Conservation (phyloP, 2,888 invertebrate species). For the Melanophora roralis region DNA sequence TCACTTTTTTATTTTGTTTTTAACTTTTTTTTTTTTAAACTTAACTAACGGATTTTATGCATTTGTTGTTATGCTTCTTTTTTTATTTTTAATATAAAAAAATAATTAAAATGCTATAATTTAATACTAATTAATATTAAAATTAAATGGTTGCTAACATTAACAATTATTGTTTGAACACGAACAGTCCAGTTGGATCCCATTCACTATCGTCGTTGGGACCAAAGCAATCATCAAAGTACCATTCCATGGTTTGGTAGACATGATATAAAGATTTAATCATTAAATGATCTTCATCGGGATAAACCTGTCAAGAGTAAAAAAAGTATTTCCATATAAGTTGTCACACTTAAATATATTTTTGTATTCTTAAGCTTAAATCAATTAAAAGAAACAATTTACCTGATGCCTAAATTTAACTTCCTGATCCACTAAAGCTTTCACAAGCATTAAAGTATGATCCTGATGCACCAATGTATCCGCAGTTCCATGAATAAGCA, state of each 20-base stretch:
- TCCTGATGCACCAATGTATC: slow-evolving; percentile 91
- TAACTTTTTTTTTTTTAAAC: slow-evolving; percentile 20
- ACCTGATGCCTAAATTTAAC: slow-evolving; percentile 92
- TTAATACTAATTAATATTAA: slow-evolving; percentile 59
- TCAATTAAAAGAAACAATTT: slow-evolving; percentile 56
- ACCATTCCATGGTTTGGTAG: slow-evolving; percentile 90
- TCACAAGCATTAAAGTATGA: slow-evolving; percentile 89
- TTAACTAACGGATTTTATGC: slow-evolving; percentile 38
- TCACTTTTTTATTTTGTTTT: slow-evolving; percentile 50
- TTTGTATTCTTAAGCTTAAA: too few species aligned
- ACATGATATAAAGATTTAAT: slow-evolving; percentile 86
- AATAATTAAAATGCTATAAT: slow-evolving; percentile 61
- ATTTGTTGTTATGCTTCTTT: slow-evolving; percentile 17
- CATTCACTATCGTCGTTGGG: slow-evolving; percentile 84
- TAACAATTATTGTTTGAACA: slow-evolving; percentile 76
- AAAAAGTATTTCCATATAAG: not conserved
- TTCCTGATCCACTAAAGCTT: slow-evolving; percentile 87
- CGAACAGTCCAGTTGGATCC: slow-evolving; percentile 80
- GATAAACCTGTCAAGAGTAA: slow-evolving; percentile 83
- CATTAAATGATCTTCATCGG: slow-evolving; percentile 89
- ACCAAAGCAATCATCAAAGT: slow-evolving; percentile 90
- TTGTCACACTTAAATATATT: too few species aligned
- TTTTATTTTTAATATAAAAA: slow-evolving; percentile 60
- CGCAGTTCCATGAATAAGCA: slow-evolving; percentile 89
- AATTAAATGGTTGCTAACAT: slow-evolving; percentile 61